A percentile compares a stretch with the other conserved stretches of the same genome.
Conservation (phyloP, 2,113 vertebrate species). For the Dasyprocta punctata region DNA sequence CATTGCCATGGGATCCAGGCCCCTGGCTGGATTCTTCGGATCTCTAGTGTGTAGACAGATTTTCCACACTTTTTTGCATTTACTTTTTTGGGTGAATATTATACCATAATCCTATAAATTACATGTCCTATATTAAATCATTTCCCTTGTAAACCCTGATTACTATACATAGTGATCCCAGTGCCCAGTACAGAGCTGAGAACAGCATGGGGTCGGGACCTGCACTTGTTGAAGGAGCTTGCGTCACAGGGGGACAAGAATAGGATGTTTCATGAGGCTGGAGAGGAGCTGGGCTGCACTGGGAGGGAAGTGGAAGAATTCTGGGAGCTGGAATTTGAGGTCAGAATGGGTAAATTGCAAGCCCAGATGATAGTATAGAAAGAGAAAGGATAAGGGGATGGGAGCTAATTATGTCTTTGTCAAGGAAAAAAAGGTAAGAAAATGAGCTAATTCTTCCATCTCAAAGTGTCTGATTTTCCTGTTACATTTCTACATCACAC, state of each 20-base stretch:
- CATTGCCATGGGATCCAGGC: not conserved
- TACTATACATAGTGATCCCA: not conserved
- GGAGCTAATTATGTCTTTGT: not conserved
- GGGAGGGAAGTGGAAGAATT: no score
- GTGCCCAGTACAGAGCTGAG: not conserved
- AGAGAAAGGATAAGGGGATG: not conserved
- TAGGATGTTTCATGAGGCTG: not conserved
- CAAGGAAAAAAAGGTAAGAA: not conserved
- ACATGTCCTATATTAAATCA: not conserved
- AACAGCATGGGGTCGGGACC: not conserved
- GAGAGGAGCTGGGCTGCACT: not conserved
- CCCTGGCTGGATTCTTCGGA: not conserved
- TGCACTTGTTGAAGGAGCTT: not conserved
- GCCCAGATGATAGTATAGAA: not conserved
- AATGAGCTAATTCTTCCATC: not conserved
- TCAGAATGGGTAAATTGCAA: not conserved
- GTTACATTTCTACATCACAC: not conserved
- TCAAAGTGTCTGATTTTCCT: not conserved
- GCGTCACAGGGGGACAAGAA: not conserved
- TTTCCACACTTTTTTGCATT: not conserved
- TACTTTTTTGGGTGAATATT: not conserved
- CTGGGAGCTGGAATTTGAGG: not conserved
- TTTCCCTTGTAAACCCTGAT: not conserved
- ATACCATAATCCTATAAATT: not conserved
- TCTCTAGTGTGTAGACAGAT: not conserved